A percentile compares a stretch with the other conserved stretches of the same genome.
These are phyloP conservation scores for Atlantisia rogersi DNA, from an alignment of 2,113 vertebrate species.

Conservation along the genomic window DNA sequence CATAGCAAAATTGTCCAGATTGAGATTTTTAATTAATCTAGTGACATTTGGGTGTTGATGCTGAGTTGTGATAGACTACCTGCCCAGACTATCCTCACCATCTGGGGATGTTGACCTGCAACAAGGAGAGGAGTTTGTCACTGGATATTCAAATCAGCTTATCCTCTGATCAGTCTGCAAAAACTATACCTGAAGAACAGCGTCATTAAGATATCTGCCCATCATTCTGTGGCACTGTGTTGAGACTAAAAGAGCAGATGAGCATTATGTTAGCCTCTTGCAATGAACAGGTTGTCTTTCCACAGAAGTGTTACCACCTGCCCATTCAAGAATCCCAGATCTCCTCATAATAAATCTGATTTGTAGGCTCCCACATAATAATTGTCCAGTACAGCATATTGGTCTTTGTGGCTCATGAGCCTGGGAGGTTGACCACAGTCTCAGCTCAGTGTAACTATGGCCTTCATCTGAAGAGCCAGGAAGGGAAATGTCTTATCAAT, in stretches of 20 bases:
- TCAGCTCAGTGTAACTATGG: neutral
- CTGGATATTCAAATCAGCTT: neutral
- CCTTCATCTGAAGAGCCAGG: neutral
- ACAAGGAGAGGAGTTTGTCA: neutral
- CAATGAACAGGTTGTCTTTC: neutral
- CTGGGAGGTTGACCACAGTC: neutral
- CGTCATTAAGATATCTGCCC: neutral
- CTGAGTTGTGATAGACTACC: neutral
- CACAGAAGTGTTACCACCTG: accelerated
- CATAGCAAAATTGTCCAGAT: neutral
- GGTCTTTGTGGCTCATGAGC: neutral
- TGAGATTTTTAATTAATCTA: neutral
- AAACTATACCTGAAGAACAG: neutral
- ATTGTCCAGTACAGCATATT: neutral
- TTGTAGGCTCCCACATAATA: neutral
- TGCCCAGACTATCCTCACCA: neutral
- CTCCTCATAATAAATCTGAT: neutral
- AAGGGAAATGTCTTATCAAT: neutral
- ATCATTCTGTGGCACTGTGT: neutral
- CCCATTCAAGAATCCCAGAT: neutral
- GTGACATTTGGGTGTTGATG: neutral
- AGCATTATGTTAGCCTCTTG: neutral
- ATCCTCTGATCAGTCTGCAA: neutral
- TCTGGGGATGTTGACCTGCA: neutral
- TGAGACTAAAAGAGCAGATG: neutral